Evolutionary conservation across 2,888 invertebrate species (phyloP).

Genomic region (Cyclophora punctaria): DNA sequence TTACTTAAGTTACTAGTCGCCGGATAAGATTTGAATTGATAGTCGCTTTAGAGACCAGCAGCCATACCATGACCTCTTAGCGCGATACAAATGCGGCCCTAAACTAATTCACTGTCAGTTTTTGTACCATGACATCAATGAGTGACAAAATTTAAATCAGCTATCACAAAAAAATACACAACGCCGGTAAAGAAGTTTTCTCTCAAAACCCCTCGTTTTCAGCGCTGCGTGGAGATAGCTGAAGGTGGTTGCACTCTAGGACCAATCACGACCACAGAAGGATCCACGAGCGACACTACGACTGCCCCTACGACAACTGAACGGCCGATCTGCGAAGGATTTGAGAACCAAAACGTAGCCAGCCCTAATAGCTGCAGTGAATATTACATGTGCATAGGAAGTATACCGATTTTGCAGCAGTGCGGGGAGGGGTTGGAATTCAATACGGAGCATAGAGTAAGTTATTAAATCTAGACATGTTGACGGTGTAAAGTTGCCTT

Average conservation of each 20-base stretch:
- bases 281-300: too few species aligned
- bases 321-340: constrained; percentile 5
- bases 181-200: too few species aligned
- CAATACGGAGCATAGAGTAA: constrained; percentile 20
- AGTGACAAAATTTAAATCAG: too few species aligned
- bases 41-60: neutral
- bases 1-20: neutral
- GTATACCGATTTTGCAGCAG: constrained; percentile 10
- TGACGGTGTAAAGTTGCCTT: too few species aligned
- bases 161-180: too few species aligned
- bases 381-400: constrained; percentile 22
- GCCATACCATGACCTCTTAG: too few species aligned
- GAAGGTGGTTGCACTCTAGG: constrained; percentile 13
- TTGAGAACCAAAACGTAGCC: constrained; percentile 12
- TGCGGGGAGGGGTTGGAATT: constrained; percentile 27
- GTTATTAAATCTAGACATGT: neutral
- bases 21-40: neutral
- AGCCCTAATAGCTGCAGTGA: constrained; percentile 12
- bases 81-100: too few species aligned
- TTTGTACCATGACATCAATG: too few species aligned
- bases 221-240: constrained; percentile 13
- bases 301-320: neutral
- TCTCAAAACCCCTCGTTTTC: neutral
- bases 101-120: too few species aligned
- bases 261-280: neutral